Evolutionary conservation across 2,888 invertebrate genomes (phyloP).

Genomic region (Drosophila robusta): DNA sequence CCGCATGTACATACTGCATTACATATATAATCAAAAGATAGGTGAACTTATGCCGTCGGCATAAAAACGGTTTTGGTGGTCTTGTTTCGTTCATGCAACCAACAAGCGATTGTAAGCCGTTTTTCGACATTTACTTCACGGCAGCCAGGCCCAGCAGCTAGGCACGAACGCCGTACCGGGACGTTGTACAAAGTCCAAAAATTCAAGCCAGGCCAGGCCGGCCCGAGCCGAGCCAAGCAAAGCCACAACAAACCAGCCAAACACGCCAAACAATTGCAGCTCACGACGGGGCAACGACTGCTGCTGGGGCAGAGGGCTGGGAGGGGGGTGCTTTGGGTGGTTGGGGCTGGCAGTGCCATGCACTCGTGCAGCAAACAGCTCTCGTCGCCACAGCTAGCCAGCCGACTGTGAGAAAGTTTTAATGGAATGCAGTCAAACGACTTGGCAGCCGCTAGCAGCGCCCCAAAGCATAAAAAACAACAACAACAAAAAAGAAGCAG

Average conservation of each 20-base stretch:
- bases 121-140: slow-evolving; percentile 65
- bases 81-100: slow-evolving; percentile 24
- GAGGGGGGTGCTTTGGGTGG: background rate
- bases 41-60: slow-evolving; percentile 26
- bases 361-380: slow-evolving; percentile 37
- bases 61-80: slow-evolving; percentile 51
- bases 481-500: slow-evolving; percentile 57
- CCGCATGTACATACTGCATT: too few relatives aligned
- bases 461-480: slow-evolving; percentile 46
- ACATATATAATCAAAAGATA: slow-evolving; percentile 11
- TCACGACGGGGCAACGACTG: slow-evolving; percentile 56
- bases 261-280: slow-evolving; percentile 76
- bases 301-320: background rate
- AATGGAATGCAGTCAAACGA: slow-evolving; percentile 85
- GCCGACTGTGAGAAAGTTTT: slow-evolving; percentile 85
- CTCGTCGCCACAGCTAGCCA: slow-evolving; percentile 37
- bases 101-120: slow-evolving; percentile 69
- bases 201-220: slow-evolving; percentile 31
- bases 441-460: slow-evolving; percentile 64
- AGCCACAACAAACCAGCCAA: slow-evolving; percentile 74
- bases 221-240: slow-evolving; percentile 21
- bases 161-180: slow-evolving; percentile 43
- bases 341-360: slow-evolving; percentile 41
- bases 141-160: slow-evolving; percentile 21
- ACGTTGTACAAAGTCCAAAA: slow-evolving; percentile 73